A percentile compares a stretch with the other conserved stretches of the same genome.
Conservation (phyloP, 2,113 vertebrate genomes). For the Hyperoodon ampullatus region DNA sequence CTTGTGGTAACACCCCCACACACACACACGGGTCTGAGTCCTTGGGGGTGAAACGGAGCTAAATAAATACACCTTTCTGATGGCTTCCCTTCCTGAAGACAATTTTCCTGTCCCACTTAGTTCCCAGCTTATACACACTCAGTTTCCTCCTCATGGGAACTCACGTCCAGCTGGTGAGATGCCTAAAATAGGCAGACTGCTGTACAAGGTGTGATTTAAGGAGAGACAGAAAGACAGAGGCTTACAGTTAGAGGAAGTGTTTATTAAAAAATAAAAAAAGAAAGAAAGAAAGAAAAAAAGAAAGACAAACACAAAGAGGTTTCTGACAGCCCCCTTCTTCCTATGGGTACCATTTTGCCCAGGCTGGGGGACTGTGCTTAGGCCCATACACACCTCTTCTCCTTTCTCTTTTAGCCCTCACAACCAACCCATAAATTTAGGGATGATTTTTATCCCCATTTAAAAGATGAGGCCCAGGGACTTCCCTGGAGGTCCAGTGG, state of each 20-base stretch:
- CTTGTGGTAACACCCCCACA: neutral
- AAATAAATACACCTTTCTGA: neutral
- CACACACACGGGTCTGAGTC: neutral
- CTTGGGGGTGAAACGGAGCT: neutral
- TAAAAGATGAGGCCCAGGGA: neutral
- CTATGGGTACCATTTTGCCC: neutral
- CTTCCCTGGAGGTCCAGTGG: no score
- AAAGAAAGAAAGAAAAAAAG: neutral
- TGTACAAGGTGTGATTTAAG: neutral
- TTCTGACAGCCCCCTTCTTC: neutral
- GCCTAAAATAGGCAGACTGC: neutral
- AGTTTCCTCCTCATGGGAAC: neutral
- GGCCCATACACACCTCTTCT: neutral
- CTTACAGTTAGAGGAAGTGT: neutral
- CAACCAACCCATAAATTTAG: no score
- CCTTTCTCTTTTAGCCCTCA: neutral
- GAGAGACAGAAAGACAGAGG: neutral
- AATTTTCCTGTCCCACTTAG: neutral
- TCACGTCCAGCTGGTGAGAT: conserved; percentile 24
- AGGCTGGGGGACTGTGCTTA: neutral
- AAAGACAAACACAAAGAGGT: no score
- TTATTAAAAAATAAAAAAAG: neutral
- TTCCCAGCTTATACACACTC: neutral
- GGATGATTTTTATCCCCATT: neutral
- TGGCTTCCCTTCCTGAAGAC: neutral